These are phyloP conservation scores for Troides aeacus DNA, from an alignment of 2,888 invertebrate genomes.

Conservation along the genomic window DNA sequence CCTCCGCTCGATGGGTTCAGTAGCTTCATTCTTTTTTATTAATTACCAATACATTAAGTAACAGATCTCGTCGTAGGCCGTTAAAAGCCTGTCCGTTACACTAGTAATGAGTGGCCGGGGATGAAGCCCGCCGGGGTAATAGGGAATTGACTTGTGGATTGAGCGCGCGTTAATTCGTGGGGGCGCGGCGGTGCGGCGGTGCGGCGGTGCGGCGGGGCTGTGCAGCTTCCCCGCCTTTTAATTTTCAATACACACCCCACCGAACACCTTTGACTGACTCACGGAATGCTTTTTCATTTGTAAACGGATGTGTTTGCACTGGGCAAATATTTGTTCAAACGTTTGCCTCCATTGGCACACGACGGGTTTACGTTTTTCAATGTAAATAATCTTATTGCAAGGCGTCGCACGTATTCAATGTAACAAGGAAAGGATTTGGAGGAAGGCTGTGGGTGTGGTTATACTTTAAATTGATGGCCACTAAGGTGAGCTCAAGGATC, in stretches of 20 bases:
- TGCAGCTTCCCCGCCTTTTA: conserved; percentile 7
- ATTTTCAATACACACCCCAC: conserved; percentile 11
- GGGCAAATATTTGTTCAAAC: conserved; percentile 5
- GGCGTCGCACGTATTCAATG: too few relatives aligned
- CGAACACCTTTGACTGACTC: conserved; percentile 3
- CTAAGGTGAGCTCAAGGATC: too few relatives aligned
- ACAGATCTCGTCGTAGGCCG: not conserved
- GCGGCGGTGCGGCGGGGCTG: not conserved
- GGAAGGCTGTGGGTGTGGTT: too few relatives aligned
- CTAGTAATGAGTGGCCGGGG: conserved; percentile 25
- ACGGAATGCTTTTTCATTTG: not conserved
- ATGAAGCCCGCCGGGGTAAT: conserved; percentile 31
- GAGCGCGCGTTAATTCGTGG: conserved; percentile 50
- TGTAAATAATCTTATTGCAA: too few relatives aligned
- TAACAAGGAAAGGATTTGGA: too few relatives aligned
- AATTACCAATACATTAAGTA: too few relatives aligned
- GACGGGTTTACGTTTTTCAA: too few relatives aligned
- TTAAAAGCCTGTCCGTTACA: conserved; percentile 23
- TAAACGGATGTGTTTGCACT: conserved; percentile 5
- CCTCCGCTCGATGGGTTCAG: too few relatives aligned
- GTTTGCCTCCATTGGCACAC: not conserved
- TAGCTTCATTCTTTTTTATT: too few relatives aligned
- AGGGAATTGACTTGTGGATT: conserved; percentile 46
- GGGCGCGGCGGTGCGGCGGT: too few relatives aligned
- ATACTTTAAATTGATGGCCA: too few relatives aligned